phyloP scores from a whole-genome alignment of 2,888 invertebrate genomes.

The Helleia helle region DNA sequence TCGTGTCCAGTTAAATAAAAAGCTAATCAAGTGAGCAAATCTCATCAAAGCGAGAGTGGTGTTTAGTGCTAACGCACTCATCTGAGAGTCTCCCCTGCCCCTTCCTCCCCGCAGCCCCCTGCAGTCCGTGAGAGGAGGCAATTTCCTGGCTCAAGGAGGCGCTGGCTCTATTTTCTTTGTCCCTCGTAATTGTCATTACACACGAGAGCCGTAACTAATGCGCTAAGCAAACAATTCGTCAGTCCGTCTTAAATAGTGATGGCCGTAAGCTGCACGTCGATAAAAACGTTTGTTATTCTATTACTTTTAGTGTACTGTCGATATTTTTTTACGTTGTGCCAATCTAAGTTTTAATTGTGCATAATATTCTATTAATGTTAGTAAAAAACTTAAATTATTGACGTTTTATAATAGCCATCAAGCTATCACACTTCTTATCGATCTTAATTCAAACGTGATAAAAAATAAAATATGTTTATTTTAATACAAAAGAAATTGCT shows the following conservation, averaged over 20 bases:
- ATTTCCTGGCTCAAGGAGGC: constrained; percentile 19
- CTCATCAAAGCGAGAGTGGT: neutral
- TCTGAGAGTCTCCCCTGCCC: neutral
- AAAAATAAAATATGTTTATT: too few species aligned
- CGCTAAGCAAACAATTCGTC: constrained; percentile 18
- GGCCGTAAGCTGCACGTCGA: neutral
- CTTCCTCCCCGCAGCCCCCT: neutral
- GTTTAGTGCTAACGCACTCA: neutral
- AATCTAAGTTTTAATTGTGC: too few species aligned
- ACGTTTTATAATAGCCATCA: too few species aligned
- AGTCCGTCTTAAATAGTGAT: constrained; percentile 7
- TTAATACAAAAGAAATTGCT: too few species aligned
- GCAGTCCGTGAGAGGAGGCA: constrained; percentile 14
- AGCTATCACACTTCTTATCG: too few species aligned
- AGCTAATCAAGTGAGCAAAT: constrained; percentile 5
- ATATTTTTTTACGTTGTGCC: too few species aligned
- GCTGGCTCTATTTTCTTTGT: constrained; percentile 21
- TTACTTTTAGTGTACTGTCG: too few species aligned
- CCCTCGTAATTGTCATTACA: constrained; percentile 20
- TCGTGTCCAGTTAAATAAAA: constrained; percentile 3
- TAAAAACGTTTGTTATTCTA: too few species aligned
- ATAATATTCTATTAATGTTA: too few species aligned
- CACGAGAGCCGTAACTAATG: constrained; percentile 19
- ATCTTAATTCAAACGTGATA: too few species aligned
- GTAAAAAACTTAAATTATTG: too few species aligned